Evolutionary conservation across 2,888 invertebrate genomes (phyloP).

Genomic region (Esperia sulphurella): DNA sequence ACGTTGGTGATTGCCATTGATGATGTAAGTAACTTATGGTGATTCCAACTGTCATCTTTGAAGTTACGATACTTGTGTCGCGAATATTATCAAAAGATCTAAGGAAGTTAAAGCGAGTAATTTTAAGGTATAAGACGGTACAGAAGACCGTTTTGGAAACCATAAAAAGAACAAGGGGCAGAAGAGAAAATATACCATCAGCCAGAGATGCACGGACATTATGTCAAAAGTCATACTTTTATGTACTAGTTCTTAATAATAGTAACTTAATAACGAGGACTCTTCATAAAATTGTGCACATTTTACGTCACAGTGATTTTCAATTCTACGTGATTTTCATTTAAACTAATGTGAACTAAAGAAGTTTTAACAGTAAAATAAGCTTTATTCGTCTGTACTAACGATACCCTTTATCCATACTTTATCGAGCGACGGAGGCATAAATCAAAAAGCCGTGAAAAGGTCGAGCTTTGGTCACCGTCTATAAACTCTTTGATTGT

Average conservation of each 20-base stretch:
- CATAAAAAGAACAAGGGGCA: too few species aligned
- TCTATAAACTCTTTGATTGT: constrained; percentile 34
- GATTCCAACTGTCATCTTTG: neutral
- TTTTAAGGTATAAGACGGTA: too few species aligned
- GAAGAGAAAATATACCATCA: too few species aligned
- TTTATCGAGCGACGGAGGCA: constrained; percentile 53
- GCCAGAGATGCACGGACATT: too few species aligned
- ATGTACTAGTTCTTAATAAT: too few species aligned
- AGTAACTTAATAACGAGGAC: neutral
- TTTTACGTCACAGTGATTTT: neutral
- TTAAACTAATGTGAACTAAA: constrained; percentile 12
- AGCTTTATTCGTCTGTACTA: constrained; percentile 45
- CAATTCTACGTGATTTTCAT: neutral
- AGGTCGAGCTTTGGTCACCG: constrained; percentile 37
- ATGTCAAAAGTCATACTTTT: too few species aligned
- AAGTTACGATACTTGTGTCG: too few species aligned
- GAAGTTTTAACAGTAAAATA: constrained; percentile 13
- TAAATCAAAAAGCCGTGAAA: constrained; percentile 71
- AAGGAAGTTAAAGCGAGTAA: too few species aligned
- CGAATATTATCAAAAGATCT: too few species aligned
- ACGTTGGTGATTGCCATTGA: constrained; percentile 29
- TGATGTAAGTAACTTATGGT: neutral
- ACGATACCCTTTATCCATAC: constrained; percentile 52
- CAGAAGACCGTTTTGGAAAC: too few species aligned
- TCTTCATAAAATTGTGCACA: neutral